Percentiles rank a stretch among this genome's conserved stretches.
These are phyloP conservation scores for Carettochelys insculpta DNA, from an alignment of 2,113 vertebrate genomes.

Conservation along the genomic window DNA sequence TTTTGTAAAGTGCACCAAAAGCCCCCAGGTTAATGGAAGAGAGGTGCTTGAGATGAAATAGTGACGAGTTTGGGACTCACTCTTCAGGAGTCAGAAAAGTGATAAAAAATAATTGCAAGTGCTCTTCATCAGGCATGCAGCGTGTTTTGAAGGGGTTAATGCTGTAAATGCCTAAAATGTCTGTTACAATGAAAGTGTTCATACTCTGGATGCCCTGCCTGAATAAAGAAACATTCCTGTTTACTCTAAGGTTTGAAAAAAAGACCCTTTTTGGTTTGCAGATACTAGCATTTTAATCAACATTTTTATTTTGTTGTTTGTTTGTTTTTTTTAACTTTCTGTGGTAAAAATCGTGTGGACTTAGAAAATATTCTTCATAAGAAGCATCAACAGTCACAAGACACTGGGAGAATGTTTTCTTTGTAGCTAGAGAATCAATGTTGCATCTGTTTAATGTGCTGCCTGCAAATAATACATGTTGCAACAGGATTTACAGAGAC, in stretches of 20 bases:
- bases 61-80: neutral
- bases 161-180: neutral
- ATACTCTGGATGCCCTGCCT: neutral
- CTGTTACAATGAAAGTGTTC: neutral
- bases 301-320: neutral
- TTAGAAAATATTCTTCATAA: conserved; percentile 37
- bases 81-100: conserved; percentile 41
- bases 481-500: conserved; percentile 46
- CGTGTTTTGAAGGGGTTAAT: accelerated
- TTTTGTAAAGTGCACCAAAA: neutral
- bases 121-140: conserved; percentile 35
- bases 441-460: conserved; percentile 67
- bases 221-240: neutral
- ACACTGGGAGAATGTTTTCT: conserved; percentile 64
- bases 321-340: neutral
- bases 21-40: neutral
- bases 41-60: conserved; percentile 12
- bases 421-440: conserved; percentile 66
- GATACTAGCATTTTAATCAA: conserved; percentile 28
- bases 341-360: conserved; percentile 59
- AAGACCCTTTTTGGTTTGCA: conserved; percentile 10
- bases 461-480: conserved; percentile 50
- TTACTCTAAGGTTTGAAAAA: conserved; percentile 9
- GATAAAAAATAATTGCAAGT: neutral
- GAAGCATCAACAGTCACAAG: conserved; percentile 55